These are phyloP conservation scores for Vimba vimba DNA, from an alignment of 2,113 vertebrate species.

Conservation along the genomic window DNA sequence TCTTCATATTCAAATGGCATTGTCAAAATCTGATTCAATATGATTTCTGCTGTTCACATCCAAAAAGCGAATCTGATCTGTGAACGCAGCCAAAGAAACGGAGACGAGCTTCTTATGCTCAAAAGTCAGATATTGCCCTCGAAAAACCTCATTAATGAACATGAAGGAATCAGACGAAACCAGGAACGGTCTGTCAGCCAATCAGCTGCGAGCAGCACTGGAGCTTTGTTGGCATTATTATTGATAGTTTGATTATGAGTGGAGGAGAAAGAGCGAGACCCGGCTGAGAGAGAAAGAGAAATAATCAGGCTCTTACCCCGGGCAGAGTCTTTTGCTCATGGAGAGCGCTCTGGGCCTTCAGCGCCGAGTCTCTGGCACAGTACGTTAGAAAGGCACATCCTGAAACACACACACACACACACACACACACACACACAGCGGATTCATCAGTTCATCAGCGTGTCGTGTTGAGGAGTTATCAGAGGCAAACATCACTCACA, in stretches of 20 bases:
- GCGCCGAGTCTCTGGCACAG: constrained; percentile 96
- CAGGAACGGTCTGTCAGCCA: neutral
- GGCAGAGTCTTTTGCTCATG: constrained; percentile 98
- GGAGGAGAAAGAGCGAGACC: neutral
- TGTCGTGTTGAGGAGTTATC: neutral
- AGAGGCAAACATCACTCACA: neutral
- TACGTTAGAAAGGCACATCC: constrained; percentile 99
- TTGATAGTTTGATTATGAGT: neutral
- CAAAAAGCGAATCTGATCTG: neutral
- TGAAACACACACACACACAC: constrained; percentile 67
- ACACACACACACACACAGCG: constrained; percentile 49
- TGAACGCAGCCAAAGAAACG: neutral
- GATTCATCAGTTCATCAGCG: neutral
- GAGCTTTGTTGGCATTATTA: neutral
- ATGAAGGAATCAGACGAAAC: neutral
- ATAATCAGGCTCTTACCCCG: constrained; percentile 84
- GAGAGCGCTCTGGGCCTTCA: constrained; percentile 97
- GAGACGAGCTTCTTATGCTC: neutral
- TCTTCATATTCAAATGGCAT: neutral
- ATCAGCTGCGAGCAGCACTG: neutral
- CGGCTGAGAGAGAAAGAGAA: neutral
- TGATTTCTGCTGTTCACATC: neutral
- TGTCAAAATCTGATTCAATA: too few relatives aligned
- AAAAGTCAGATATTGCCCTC: neutral
- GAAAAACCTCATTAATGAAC: neutral